Evolutionary conservation across 92 coral and sea anemone species (phyloP).

Genomic region (Zoanthus sociatus): DNA sequence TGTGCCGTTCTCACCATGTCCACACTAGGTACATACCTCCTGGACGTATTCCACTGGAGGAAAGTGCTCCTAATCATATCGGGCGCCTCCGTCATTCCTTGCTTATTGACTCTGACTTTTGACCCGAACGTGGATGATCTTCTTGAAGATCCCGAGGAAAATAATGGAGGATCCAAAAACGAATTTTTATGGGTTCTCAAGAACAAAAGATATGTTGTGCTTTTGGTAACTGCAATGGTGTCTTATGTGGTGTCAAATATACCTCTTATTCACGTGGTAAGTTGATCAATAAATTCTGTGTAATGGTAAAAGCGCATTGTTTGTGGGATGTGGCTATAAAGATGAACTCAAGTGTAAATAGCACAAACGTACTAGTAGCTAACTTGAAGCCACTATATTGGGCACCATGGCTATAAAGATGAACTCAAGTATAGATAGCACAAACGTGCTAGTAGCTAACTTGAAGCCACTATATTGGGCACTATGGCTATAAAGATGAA

Average conservation of each 20-base stretch:
- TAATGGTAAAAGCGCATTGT: too few relatives aligned
- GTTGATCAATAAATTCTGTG: neutral
- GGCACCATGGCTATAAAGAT: too few relatives aligned
- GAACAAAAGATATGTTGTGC: conserved; percentile 48
- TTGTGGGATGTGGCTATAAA: too few relatives aligned
- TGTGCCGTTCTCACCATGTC: conserved; percentile 61
- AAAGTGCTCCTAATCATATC: conserved; percentile 36
- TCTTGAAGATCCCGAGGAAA: neutral
- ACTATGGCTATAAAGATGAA: too few relatives aligned
- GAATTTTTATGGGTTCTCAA: neutral
- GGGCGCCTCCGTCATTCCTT: neutral
- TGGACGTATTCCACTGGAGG: conserved; percentile 59
- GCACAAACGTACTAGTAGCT: too few relatives aligned
- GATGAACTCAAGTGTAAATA: too few relatives aligned
- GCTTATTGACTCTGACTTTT: conserved; percentile 22
- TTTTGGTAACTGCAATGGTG: conserved; percentile 38
- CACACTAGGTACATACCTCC: conserved; percentile 39
- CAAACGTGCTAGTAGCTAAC: too few relatives aligned
- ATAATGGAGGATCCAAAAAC: neutral
- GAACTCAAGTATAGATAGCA: too few relatives aligned
- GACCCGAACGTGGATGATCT: conserved; percentile 26
- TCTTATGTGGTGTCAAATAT: conserved; percentile 50
- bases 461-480: too few relatives aligned
- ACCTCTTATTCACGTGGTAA: conserved; percentile 50
- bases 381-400: too few relatives aligned